A percentile compares a stretch with the other conserved stretches of the same genome.
These are phyloP conservation scores for Dynastes grantii DNA, from an alignment of 2,888 invertebrate genomes.

Conservation along the genomic window DNA sequence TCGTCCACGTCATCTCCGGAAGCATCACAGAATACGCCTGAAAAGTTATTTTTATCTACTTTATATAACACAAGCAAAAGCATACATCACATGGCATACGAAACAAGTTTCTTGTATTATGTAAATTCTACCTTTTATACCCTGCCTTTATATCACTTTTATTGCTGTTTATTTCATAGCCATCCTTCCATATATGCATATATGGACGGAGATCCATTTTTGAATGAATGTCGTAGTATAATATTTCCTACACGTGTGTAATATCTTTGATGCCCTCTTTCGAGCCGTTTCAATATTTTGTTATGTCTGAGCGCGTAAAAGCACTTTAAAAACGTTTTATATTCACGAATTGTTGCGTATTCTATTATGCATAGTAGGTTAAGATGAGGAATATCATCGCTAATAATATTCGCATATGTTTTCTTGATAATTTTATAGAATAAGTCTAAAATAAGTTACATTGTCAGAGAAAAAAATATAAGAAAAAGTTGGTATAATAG, in stretches of 20 bases:
- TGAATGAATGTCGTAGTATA: constrained; percentile 31
- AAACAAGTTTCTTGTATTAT: constrained; percentile 49
- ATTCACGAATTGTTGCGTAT: background rate
- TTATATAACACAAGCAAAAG: background rate
- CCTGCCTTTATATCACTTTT: constrained; percentile 49
- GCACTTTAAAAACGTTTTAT: constrained; percentile 24
- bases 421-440: no score
- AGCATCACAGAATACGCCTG: background rate
- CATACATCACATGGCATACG: constrained; percentile 20
- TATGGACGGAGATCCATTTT: constrained; percentile 14
- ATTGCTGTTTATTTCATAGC: constrained; percentile 40
- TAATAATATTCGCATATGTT: no score
- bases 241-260: constrained; percentile 20
- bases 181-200: constrained; percentile 28
- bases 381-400: no score
- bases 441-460: no score
- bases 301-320: constrained; percentile 23
- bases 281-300: constrained; percentile 10
- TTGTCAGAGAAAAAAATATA: no score
- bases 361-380: no score
- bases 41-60: constrained; percentile 33
- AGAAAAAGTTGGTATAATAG: no score
- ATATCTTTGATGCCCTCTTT: background rate
- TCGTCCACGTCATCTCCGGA: constrained; percentile 4
- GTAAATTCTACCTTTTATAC: constrained; percentile 51